Percentiles rank a stretch among this genome's conserved stretches.
Conservation (phyloP, 1,140 invertebrate genomes). For the Penaeus chinensis region DNA sequence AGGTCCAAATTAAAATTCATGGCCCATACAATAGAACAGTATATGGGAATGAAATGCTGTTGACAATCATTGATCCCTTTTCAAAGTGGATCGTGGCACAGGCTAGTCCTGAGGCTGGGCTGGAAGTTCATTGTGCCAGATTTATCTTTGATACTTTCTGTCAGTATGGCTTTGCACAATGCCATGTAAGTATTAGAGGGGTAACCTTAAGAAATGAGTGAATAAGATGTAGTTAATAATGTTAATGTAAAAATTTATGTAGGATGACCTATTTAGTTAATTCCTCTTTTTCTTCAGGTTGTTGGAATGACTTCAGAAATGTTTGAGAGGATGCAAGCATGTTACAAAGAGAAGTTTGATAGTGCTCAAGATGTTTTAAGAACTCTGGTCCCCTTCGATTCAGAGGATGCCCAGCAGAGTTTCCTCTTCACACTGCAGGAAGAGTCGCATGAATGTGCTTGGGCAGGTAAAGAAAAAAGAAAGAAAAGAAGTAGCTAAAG, state of each 20-base stretch:
- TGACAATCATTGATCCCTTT: slow-evolving; percentile 66
- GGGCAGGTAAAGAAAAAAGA: slow-evolving; percentile 52
- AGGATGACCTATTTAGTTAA: background rate
- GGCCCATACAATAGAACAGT: slow-evolving; percentile 65
- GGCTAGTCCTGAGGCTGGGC: slow-evolving; percentile 55
- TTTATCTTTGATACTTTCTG: slow-evolving; percentile 67
- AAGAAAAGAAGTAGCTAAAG: background rate
- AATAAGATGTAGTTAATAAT: background rate
- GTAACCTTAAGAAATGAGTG: background rate
- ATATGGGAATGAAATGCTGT: slow-evolving; percentile 64
- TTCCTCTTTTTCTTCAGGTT: slow-evolving; percentile 50
- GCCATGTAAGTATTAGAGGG: slow-evolving; percentile 56
- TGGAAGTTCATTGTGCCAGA: slow-evolving; percentile 59
- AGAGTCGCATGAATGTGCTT: slow-evolving; percentile 61
- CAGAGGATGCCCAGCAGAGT: slow-evolving; percentile 54
- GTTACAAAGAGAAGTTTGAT: slow-evolving; percentile 62
- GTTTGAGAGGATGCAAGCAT: slow-evolving; percentile 63
- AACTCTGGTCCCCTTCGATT: slow-evolving; percentile 56
- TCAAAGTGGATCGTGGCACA: slow-evolving; percentile 66
- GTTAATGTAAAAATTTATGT: background rate
- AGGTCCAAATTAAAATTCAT: slow-evolving; percentile 66
- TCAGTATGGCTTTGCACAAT: slow-evolving; percentile 66
- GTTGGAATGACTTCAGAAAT: slow-evolving; percentile 63
- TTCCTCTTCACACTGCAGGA: slow-evolving; percentile 62
- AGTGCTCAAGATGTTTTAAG: slow-evolving; percentile 48